These are phyloP conservation scores for Enteromius paludinosus DNA, from an alignment of 2,797 vertebrate species.

Conservation along the genomic window DNA sequence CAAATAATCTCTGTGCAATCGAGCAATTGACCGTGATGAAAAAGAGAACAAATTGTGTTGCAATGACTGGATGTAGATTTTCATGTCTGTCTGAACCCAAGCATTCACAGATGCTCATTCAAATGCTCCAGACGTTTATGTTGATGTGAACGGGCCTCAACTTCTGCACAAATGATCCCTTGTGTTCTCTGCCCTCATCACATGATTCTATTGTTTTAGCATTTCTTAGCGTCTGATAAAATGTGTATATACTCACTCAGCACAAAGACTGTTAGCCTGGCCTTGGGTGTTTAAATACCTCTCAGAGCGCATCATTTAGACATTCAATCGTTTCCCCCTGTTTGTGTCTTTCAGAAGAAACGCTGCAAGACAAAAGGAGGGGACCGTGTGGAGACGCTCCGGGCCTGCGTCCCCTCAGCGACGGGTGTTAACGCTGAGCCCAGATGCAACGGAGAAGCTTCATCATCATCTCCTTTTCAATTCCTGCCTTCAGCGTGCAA, in stretches of 20 bases:
- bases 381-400: conserved; percentile 89
- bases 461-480: conserved; percentile 76
- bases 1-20: background rate
- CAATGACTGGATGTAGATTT: background rate
- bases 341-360: conserved; percentile 84
- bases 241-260: conserved; percentile 28
- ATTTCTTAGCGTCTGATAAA: background rate
- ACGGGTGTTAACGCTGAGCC: conserved; percentile 80
- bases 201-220: background rate
- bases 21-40: background rate
- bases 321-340: background rate
- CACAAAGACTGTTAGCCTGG: conserved; percentile 61
- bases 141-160: background rate
- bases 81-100: background rate
- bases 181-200: background rate
- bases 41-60: no score
- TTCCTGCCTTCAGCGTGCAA: conserved; percentile 75
- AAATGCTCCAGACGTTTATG: background rate
- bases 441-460: conserved; percentile 80
- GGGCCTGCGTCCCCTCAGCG: conserved; percentile 73
- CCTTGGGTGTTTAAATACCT: conserved; percentile 4
- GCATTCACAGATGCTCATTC: background rate
- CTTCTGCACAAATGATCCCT: background rate
- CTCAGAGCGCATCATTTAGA: background rate
- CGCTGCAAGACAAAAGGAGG: conserved; percentile 89